Conservation (phyloP, 2,113 vertebrate species). For the Urocynchramus pylzowi region DNA sequence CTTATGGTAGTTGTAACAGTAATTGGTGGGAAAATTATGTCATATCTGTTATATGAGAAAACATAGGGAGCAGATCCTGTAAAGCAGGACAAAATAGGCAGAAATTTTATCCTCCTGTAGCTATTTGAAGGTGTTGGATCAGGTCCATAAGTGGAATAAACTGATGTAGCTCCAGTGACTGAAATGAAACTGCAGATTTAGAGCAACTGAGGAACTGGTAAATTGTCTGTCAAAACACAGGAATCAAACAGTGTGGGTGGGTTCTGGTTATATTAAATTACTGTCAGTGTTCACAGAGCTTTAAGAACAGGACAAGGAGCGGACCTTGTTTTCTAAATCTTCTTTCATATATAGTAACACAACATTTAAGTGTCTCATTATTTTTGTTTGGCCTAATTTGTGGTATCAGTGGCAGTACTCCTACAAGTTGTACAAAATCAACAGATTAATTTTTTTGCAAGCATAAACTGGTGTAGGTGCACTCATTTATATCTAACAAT, state of each 20-base stretch:
- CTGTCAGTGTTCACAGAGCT: constrained; percentile 26
- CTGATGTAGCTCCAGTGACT: constrained; percentile 11
- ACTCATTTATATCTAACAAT: neutral
- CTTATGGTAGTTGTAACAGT: neutral
- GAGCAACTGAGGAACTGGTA: constrained; percentile 46
- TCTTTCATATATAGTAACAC: constrained; percentile 50
- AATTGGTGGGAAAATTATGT: constrained; percentile 41
- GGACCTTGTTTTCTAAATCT: constrained; percentile 26
- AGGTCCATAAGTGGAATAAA: constrained; percentile 23
- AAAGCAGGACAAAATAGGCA: neutral
- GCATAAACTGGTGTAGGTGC: neutral
- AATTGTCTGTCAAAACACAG: constrained; percentile 61
- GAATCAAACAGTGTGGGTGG: constrained; percentile 45
- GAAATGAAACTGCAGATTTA: constrained; percentile 29
- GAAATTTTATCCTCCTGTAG: neutral
- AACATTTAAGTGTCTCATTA: constrained; percentile 41
- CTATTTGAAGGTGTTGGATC: constrained; percentile 38
- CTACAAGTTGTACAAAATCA: neutral
- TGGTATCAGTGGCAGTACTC: neutral
- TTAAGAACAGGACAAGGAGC: constrained; percentile 46
- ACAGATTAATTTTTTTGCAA: constrained; percentile 14
- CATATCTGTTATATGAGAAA: neutral
- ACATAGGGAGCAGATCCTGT: neutral
- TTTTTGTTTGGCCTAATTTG: constrained; percentile 46
- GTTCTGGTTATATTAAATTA: constrained; percentile 44